Conservation (phyloP, 2,113 vertebrate genomes). For the Alaudala cheleensis region DNA sequence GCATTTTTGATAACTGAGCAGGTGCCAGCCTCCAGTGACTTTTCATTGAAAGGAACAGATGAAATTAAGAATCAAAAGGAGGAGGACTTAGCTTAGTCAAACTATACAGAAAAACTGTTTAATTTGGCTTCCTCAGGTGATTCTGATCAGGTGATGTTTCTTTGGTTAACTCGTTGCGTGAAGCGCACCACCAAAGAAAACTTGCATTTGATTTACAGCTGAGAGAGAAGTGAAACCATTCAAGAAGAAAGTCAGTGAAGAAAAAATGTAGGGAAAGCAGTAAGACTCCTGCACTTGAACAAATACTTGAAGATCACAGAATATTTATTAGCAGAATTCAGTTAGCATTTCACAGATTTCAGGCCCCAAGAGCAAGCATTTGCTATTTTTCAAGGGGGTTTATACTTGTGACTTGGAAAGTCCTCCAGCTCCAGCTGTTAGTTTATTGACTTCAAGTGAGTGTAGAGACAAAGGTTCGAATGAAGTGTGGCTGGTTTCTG, state of each 20-base stretch:
- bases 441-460: constrained; percentile 33
- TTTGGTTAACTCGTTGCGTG: background rate
- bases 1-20: background rate
- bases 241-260: background rate
- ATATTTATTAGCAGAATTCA: constrained; percentile 20
- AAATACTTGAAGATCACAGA: constrained; percentile 11
- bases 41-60: background rate
- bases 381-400: background rate
- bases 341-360: background rate
- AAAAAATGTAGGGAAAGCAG: background rate
- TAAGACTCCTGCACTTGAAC: background rate
- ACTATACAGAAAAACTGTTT: background rate
- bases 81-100: background rate
- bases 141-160: background rate
- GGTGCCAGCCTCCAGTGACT: background rate
- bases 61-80: background rate
- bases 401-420: background rate
- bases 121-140: background rate
- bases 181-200: background rate
- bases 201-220: background rate
- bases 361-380: background rate
- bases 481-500: background rate
- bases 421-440: constrained; percentile 21
- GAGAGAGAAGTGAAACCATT: background rate
- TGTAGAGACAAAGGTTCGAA: constrained; percentile 4